These are phyloP conservation scores for Dione vanillae DNA, from an alignment of 2,888 invertebrate species.

Conservation along the genomic window DNA sequence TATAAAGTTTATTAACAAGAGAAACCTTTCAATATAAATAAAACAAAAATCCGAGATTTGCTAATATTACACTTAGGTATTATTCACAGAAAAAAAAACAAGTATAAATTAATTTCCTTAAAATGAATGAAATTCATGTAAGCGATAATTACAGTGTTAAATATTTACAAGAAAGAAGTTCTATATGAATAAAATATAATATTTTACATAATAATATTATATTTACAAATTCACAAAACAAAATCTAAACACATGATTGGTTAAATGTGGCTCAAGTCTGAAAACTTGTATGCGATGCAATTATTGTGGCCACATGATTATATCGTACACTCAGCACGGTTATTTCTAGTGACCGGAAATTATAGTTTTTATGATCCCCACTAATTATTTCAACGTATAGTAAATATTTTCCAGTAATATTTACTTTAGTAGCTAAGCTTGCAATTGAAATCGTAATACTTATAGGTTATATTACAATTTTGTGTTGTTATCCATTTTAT, in stretches of 20 bases:
- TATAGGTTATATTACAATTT: not conserved
- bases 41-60: too few species aligned
- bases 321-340: slow-evolving; percentile 38
- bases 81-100: too few species aligned
- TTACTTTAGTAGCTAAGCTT: not conserved
- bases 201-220: too few species aligned
- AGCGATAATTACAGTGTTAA: too few species aligned
- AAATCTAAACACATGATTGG: slow-evolving; percentile 11
- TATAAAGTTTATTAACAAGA: too few species aligned
- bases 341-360: slow-evolving; percentile 42
- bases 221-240: too few species aligned
- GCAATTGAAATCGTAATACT: not conserved
- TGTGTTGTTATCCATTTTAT: not conserved
- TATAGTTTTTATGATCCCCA: slow-evolving; percentile 41
- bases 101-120: too few species aligned
- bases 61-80: too few species aligned
- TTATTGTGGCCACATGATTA: slow-evolving; percentile 45
- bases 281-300: slow-evolving; percentile 36
- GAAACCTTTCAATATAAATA: too few species aligned
- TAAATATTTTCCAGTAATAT: slow-evolving; percentile 8
- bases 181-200: too few species aligned
- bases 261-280: slow-evolving; percentile 29
- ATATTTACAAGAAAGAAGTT: too few species aligned
- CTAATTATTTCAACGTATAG: slow-evolving; percentile 34
- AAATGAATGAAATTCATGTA: too few species aligned